phyloP scores from a whole-genome alignment of 2,113 vertebrate species.

The Bucco capensis region DNA sequence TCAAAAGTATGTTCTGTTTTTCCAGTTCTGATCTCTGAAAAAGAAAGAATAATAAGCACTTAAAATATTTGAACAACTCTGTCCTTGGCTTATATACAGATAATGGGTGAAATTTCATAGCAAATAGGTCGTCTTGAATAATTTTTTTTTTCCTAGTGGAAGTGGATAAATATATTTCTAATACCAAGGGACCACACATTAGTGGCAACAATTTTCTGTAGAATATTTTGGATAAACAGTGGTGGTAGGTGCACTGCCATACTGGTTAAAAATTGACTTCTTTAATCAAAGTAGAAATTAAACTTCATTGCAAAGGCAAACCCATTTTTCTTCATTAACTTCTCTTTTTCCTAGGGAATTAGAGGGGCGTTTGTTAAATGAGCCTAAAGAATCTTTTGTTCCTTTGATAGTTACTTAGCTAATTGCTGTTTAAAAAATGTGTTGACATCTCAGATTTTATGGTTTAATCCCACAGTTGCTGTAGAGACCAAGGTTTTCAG shows the following conservation, averaged over 20 bases:
- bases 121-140: neutral
- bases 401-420: slow-evolving; percentile 62
- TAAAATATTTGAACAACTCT: slow-evolving; percentile 25
- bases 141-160: neutral
- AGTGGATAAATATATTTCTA: neutral
- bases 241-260: neutral
- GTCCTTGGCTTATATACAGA: neutral
- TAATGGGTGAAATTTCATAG: slow-evolving; percentile 7
- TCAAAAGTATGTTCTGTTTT: neutral
- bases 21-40: neutral
- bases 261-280: slow-evolving; percentile 6
- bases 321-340: slow-evolving; percentile 53
- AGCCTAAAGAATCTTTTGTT: slow-evolving; percentile 58
- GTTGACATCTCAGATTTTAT: slow-evolving; percentile 66
- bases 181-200: neutral
- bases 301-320: neutral
- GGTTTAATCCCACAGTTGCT: slow-evolving; percentile 57
- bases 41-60: neutral
- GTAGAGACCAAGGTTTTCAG: slow-evolving; percentile 51
- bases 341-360: slow-evolving; percentile 42
- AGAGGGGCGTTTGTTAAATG: slow-evolving; percentile 47
- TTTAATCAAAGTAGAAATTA: neutral
- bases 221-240: neutral
- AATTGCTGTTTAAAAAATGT: slow-evolving; percentile 68
- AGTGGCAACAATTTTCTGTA: neutral